These are phyloP conservation scores for Alosa alosa DNA, from an alignment of 2,113 vertebrate genomes.

Conservation along the genomic window DNA sequence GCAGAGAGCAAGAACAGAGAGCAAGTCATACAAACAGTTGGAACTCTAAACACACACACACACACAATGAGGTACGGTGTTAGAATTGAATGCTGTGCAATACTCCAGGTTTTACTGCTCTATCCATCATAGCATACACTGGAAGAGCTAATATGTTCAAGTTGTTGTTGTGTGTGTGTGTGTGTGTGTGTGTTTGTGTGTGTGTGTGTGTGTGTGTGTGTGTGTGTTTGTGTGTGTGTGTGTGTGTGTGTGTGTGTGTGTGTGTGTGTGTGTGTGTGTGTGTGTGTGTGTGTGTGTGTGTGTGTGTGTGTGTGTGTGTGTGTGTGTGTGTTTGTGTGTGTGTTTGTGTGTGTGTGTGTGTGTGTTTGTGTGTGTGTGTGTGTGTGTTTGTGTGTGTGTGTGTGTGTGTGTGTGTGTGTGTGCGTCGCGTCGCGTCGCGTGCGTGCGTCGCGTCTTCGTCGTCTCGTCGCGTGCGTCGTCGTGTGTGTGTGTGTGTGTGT, in stretches of 20 bases:
- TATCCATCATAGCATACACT: too few relatives aligned
- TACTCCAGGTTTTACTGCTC: too few relatives aligned
- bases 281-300: background rate
- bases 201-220: background rate
- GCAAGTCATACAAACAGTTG: background rate
- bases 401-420: background rate
- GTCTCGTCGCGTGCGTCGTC: too few relatives aligned
- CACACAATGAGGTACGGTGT: background rate
- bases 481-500: background rate
- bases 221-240: background rate
- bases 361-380: background rate
- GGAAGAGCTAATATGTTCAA: too few relatives aligned
- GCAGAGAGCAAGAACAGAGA: constrained; percentile 35
- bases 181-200: background rate
- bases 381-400: too few relatives aligned
- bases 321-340: too few relatives aligned
- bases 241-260: background rate
- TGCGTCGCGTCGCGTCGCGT: too few relatives aligned
- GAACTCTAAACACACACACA: background rate
- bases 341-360: background rate
- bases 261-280: background rate
- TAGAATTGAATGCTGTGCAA: background rate
- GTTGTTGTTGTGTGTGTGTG: too few relatives aligned
- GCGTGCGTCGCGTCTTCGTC: too few relatives aligned
- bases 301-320: background rate